Conservation (phyloP, 1,140 invertebrate species). For the Philaenus spumarius region DNA sequence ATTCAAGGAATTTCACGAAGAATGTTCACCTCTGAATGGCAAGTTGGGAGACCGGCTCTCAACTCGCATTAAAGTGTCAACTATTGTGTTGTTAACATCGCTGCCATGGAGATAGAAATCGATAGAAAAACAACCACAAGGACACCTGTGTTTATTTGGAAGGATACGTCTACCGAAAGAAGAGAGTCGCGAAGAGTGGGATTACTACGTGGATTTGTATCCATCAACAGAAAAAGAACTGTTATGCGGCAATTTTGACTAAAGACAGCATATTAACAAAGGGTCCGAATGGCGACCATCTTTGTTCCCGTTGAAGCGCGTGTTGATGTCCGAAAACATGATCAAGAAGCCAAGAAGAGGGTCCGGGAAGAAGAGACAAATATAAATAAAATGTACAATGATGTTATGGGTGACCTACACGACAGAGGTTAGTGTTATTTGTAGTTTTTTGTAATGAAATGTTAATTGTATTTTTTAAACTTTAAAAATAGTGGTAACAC, state of each 20-base stretch:
- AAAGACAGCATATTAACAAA: not conserved
- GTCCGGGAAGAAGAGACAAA: not conserved
- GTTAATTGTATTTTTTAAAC: too few species aligned
- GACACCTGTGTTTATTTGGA: not conserved
- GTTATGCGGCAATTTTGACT: not conserved
- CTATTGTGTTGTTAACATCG: too few species aligned
- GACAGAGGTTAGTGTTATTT: not conserved
- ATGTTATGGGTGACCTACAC: not conserved
- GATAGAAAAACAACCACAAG: too few species aligned
- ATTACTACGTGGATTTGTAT: not conserved
- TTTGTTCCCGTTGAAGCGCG: not conserved
- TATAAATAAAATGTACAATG: not conserved
- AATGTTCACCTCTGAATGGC: too few species aligned
- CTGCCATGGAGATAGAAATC: too few species aligned
- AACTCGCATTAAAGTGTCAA: too few species aligned
- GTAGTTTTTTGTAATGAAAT: too few species aligned
- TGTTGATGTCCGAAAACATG: not conserved
- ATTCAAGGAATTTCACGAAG: too few species aligned
- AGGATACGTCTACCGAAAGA: not conserved
- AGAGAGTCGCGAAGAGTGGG: not conserved
- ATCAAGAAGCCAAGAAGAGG: not conserved
- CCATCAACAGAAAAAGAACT: not conserved
- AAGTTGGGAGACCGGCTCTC: too few species aligned
- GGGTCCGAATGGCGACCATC: not conserved
- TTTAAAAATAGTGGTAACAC: too few species aligned